Percentiles rank a stretch among this genome's conserved stretches.
phyloP scores from a whole-genome alignment of 2,113 vertebrate species.

The Colaptes auratus region DNA sequence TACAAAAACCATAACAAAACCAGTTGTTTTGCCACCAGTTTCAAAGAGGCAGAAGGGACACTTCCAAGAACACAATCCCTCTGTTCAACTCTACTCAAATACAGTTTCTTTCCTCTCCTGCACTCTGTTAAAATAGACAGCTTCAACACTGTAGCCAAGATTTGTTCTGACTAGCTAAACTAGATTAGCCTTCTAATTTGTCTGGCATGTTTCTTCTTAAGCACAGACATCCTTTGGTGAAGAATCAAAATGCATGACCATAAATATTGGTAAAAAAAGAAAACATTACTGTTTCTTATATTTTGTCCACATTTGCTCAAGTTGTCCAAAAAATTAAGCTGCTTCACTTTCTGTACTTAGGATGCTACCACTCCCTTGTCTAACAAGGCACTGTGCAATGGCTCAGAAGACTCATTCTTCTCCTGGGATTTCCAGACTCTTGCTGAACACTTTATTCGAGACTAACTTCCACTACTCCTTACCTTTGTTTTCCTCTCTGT shows the following conservation, averaged over 20 bases:
- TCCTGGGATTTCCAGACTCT: background rate
- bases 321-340: background rate
- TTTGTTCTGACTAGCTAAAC: background rate
- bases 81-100: background rate
- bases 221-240: background rate
- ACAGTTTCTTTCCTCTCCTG: background rate
- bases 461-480: background rate
- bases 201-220: background rate
- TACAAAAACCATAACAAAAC: background rate
- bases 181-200: background rate
- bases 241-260: background rate
- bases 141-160: background rate
- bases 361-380: background rate
- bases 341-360: background rate
- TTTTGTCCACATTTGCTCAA: background rate
- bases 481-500: background rate
- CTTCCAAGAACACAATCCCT: background rate
- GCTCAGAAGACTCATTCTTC: background rate
- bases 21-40: background rate
- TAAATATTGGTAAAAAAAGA: background rate
- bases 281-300: background rate
- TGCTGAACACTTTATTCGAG: background rate
- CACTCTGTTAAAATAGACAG: background rate
- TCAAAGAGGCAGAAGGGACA: background rate
- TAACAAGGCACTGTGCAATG: background rate